Base-by-base conservation (phyloP, 2,888 invertebrate genomes). In the Siphlonurus alternatus region DNA sequence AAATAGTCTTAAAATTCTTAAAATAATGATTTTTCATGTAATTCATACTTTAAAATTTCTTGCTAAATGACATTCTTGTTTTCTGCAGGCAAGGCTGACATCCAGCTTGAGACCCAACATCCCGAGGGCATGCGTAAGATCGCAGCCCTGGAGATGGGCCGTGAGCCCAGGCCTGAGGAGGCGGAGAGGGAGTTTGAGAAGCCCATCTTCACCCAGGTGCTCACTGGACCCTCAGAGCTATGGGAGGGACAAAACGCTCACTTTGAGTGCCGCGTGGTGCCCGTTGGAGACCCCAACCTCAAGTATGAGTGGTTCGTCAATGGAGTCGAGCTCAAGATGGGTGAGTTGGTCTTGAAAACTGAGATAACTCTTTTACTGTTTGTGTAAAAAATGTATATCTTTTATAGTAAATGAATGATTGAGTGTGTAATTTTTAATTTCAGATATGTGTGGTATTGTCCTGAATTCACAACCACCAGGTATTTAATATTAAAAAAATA, bases 271-370 rank as follows among this genome's bases (percentile, higher is more conserved):
- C 83, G 93, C 61, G 93, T 93, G 23, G 91, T 93, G 54, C 94
- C 94, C 10, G 91, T 96, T 64, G 95, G 96, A 5, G 98, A 98
- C 76, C 86, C 95, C 1, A 90, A 86, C 69, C 80, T 97, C 72
- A 83, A 88, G 71, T 94, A 94, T 71, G 93, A 95, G 78, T 97
- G 97, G 97, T 96, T 88, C 76, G 88, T 93, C 68, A 95, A 97
- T 74, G 95, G 93, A 63, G 86, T 93, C 2, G 93, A 93, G 76
- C 81, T 97, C 61, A 89, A 93, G 78, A 86, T 92, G 84, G 93
- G 93, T 84, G 77, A 74, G 80, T 71, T 22, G 59, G 18, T 38
- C 38, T 10, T 38, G 15, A 38, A 10, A 38, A 5, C 38, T 38
- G 15, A 38, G 15, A 38, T 10, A 38, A 38, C 38, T 10, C 38